These are phyloP conservation scores for Elgaria multicarinata DNA, from an alignment of 2,113 vertebrate species.

Conservation along the genomic window DNA sequence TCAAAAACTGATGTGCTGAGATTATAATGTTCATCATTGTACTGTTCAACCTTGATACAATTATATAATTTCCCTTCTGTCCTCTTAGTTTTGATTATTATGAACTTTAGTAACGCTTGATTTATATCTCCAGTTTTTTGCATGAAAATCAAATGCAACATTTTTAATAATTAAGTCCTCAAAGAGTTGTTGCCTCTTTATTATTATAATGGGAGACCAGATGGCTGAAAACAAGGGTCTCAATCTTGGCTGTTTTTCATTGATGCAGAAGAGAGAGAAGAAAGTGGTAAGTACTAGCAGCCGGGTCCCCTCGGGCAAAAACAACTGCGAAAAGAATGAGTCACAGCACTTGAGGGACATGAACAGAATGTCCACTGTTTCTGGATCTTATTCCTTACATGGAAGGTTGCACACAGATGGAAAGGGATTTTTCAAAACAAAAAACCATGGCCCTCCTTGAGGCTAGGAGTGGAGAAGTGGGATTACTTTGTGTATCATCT, in stretches of 20 bases:
- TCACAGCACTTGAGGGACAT: slow-evolving; percentile 58
- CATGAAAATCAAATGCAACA: neutral
- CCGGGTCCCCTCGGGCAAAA: slow-evolving; percentile 50
- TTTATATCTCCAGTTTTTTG: neutral
- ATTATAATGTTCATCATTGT: rapidly evolving
- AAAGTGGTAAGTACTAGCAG: slow-evolving; percentile 37
- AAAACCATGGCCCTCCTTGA: slow-evolving; percentile 53
- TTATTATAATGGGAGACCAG: slow-evolving; percentile 55
- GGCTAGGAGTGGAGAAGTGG: slow-evolving; percentile 44
- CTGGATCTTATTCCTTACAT: slow-evolving; percentile 64
- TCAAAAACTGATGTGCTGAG: neutral
- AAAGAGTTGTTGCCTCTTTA: slow-evolving; percentile 6
- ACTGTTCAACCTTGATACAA: neutral
- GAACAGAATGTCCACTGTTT: slow-evolving; percentile 48
- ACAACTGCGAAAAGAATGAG: slow-evolving; percentile 49
- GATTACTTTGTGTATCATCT: slow-evolving; percentile 51
- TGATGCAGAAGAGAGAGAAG: slow-evolving; percentile 55
- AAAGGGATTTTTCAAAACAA: slow-evolving; percentile 27
- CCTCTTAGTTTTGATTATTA: slow-evolving; percentile 29
- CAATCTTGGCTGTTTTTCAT: slow-evolving; percentile 54
- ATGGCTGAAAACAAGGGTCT: slow-evolving; percentile 57
- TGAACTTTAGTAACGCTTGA: slow-evolving; percentile 19
- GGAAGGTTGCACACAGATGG: slow-evolving; percentile 59
- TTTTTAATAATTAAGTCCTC: slow-evolving; percentile 45
- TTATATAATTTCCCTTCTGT: neutral